Evolutionary conservation across 1,140 invertebrate genomes (phyloP), one percentile per base, ranked within the genome.

Genomic region (Drosophila ercepeae): DNA sequence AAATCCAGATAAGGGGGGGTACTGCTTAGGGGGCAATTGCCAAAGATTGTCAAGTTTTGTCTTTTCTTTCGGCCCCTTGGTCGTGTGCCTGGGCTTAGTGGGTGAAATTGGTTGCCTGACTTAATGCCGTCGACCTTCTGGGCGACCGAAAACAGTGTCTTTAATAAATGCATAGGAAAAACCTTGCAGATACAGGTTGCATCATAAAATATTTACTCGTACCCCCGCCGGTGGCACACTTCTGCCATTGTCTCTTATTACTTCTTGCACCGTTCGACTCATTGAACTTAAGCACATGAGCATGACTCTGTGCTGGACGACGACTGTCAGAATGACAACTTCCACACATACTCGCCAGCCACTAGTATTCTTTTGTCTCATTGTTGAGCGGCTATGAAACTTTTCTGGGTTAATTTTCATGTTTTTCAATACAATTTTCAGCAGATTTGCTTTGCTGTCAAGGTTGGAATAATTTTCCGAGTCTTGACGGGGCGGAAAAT

Each of bases 351-450:
- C 16, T n/a, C n/a, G n/a, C 63, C 46, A n/a, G 48, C 63, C n/a
- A n/a, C n/a, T n/a, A n/a, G n/a, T 67, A 67, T 74, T 74, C 71
- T 74, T 74, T 74, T 74, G 71, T 74, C 70, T 74, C 63, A 74
- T 74, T 74, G 71, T 74, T 63, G 46, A 70, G 55, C 54, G 19
- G 41, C 49, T 27, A 58, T 57, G 50, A 52, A 61, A 72, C 69
- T 72, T 75, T 75, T 75, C 72, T 75, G 72, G 72, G 72, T 75
- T 75, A 75, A 75, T 75, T 75, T 75, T 75, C 72, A 58, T 75
- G 61, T 75, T 72, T 72, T 72, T 75, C 71, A 75, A 75, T 75
- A 75, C 61, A 54, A 65, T 63, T 74, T 74, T 58, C 59, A 55
- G 60, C 52, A 65, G 54, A 59, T 75, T 75, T 75, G 71, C 73